Evolutionary conservation across 2,888 invertebrate genomes (phyloP), one percentile per base, ranked within the genome.

Genomic region (Bimastos eiseni): DNA sequence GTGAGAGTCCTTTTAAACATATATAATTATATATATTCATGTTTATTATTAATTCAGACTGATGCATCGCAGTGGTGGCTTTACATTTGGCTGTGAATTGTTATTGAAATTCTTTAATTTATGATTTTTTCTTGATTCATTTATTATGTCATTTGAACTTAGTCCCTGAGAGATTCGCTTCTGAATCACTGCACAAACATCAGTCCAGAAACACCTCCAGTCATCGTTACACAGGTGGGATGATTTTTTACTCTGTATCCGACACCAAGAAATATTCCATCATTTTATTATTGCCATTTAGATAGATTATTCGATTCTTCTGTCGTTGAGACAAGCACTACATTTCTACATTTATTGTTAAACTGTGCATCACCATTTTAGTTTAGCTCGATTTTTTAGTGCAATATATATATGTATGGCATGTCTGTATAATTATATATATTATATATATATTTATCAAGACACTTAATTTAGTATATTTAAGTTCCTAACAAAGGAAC

Each of bases 131-230:
- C 55, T 30, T 30, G 55, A 55, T 55, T 55, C 30, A 24, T 30
- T 70, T 70, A 13, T n/a, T 8, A 70, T 70, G n/a, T 70, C n/a
- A n/a, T 70, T n/a, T 70, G 24, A 19, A 21, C 49, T 30, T 96
- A 96, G 93, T 97, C 98, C 0, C 96, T 99, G 41, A 96, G 98
- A 93, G 98, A 99, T 95, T 98, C 99, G 0, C 95, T 99, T 89
- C 96, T 99, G 91, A 96, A 97, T 83, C 99, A 99, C 93, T 94
- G 93, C 89, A 93, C 93, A 6, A 93, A 91, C 86, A 91, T 93
- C 30, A 92, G 89, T n/a, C 89, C 91, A 38, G 91, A 92, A 33
- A 91, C 93, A 24, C 92, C 92, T 33, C 90, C 90, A 44, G 91
- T 89, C n/a, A 92, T 93, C 38, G 91, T 90, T 36, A 92, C 92